These are phyloP conservation scores for Brachyhypopomus occidentalis DNA, from an alignment of 2,113 vertebrate genomes.

Conservation along the genomic window DNA sequence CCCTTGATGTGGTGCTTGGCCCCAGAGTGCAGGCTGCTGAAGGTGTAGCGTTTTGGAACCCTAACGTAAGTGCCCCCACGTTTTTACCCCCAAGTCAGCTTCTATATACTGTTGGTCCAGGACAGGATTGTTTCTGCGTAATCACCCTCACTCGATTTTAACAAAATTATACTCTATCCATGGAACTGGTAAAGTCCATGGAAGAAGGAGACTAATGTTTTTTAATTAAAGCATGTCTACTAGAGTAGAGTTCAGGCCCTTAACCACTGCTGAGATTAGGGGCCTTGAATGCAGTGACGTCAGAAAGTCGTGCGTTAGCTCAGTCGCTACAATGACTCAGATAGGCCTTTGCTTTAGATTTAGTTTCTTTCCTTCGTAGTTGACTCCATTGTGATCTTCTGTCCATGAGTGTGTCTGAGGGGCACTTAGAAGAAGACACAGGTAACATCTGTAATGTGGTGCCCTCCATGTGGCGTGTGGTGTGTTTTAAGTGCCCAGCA, in stretches of 20 bases:
- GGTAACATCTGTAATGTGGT: neutral
- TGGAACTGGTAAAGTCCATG: neutral
- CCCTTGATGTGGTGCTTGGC: constrained; percentile 19
- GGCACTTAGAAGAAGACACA: neutral
- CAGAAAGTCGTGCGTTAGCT: constrained; percentile 1
- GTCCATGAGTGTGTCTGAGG: neutral
- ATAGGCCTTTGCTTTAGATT: too few species aligned
- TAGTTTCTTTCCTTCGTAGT: neutral
- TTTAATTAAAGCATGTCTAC: neutral
- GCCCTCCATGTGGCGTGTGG: neutral
- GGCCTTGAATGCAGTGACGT: neutral
- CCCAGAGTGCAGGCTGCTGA: too few species aligned
- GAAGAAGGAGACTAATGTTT: neutral
- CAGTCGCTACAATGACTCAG: neutral
- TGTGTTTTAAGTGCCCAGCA: neutral
- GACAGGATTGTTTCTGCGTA: too few species aligned
- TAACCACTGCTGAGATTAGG: neutral
- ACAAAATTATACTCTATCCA: too few species aligned
- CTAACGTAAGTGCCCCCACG: constrained; percentile 2
- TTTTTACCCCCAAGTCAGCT: neutral
- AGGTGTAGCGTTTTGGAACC: neutral
- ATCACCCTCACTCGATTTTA: too few species aligned
- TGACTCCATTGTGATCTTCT: neutral
- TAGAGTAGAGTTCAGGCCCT: neutral
- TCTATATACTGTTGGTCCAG: too few species aligned